Conservation (phyloP, 2,888 invertebrate species). For the Tachina fera region DNA sequence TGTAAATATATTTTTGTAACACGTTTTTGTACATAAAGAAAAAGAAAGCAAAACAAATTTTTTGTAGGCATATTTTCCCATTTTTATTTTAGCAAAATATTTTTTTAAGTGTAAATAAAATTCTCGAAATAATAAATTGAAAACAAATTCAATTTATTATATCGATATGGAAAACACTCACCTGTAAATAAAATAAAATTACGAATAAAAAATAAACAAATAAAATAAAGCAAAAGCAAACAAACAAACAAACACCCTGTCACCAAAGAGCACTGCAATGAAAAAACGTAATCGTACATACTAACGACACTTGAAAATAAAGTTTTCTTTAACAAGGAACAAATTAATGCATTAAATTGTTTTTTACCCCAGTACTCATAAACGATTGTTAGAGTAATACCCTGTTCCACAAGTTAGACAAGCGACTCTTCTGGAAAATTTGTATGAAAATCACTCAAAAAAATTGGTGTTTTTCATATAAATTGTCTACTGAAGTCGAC, state of each 20-base stretch:
- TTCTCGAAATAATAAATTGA: conserved; percentile 74
- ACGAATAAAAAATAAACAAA: conserved; percentile 22
- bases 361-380: too few relatives aligned
- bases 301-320: conserved; percentile 67
- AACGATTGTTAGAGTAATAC: too few relatives aligned
- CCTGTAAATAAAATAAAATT: conserved; percentile 13
- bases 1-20: background rate
- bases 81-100: conserved; percentile 32
- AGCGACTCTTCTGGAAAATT: too few relatives aligned
- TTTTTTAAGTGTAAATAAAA: conserved; percentile 29
- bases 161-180: conserved; percentile 45
- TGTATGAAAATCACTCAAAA: too few relatives aligned
- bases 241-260: conserved; percentile 54
- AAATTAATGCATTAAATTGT: background rate
- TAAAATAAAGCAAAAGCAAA: background rate
- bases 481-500: too few relatives aligned
- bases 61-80: conserved; percentile 25
- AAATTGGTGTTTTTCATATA: too few relatives aligned
- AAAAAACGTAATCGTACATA: conserved; percentile 74
- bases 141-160: conserved; percentile 53
- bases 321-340: conserved; percentile 63
- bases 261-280: conserved; percentile 66
- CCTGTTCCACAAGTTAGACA: too few relatives aligned
- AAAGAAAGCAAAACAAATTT: conserved; percentile 15
- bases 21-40: conserved; percentile 15